phyloP scores from a whole-genome alignment of 1,140 invertebrate species.

The Anthonomus grandis region DNA sequence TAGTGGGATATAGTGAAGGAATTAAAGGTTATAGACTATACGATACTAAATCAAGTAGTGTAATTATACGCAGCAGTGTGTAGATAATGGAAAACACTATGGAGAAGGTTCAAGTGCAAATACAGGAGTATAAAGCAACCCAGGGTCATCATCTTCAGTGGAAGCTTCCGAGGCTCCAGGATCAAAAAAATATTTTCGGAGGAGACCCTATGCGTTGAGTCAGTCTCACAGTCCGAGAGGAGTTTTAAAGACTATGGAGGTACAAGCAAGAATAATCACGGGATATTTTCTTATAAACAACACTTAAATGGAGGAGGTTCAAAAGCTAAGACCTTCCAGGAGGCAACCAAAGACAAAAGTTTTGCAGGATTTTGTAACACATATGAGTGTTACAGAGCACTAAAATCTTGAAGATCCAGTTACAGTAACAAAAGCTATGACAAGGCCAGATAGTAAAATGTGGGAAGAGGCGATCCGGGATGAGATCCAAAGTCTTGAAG shows the following conservation, averaged over 20 bases:
- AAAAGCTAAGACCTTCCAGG: too few relatives aligned
- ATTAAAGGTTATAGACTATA: constrained; percentile 1
- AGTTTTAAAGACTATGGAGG: background rate
- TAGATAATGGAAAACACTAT: background rate
- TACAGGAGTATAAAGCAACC: too few relatives aligned
- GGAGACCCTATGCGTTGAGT: too few relatives aligned
- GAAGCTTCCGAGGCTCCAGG: too few relatives aligned
- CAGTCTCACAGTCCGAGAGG: background rate
- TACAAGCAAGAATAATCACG: background rate
- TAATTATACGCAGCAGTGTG: background rate
- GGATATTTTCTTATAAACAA: background rate
- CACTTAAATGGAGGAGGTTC: background rate
- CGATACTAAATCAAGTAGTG: background rate
- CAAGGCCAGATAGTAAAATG: background rate
- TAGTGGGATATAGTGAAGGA: constrained; percentile 48
- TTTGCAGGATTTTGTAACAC: background rate
- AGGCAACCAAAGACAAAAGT: background rate
- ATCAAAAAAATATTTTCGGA: too few relatives aligned
- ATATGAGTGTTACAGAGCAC: too few relatives aligned
- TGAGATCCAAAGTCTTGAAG: background rate
- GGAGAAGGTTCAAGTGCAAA: too few relatives aligned
- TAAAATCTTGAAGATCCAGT: background rate
- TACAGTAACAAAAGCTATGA: background rate
- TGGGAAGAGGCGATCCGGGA: too few relatives aligned
- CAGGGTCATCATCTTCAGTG: too few relatives aligned